Percentiles rank a stretch among this genome's conserved stretches.
Conservation (phyloP, 2,113 vertebrate species). For the Ardeotis arabs region DNA sequence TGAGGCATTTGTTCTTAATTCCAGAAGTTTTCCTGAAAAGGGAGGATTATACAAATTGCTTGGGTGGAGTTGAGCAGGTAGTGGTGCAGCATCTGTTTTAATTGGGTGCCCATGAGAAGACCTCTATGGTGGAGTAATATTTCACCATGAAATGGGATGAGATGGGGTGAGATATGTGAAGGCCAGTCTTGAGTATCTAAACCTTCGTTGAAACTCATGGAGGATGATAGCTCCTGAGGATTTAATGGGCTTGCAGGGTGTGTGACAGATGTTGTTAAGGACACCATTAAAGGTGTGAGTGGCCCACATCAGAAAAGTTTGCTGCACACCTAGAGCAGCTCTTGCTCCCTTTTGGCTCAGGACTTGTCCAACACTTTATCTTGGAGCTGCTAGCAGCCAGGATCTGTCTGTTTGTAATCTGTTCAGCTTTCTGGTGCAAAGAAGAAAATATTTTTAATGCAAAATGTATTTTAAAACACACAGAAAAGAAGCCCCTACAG, state of each 20-base stretch:
- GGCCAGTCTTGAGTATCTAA: background rate
- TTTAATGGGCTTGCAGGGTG: background rate
- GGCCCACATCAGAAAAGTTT: fast-evolving
- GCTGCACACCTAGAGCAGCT: background rate
- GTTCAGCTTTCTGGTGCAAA: background rate
- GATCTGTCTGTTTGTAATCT: background rate
- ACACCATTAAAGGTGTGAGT: background rate
- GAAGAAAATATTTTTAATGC: conserved; percentile 4
- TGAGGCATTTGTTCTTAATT: background rate
- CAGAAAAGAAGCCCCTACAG: background rate
- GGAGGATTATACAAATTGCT: background rate
- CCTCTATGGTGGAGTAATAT: background rate
- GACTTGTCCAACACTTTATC: fast-evolving
- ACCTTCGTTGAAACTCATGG: background rate
- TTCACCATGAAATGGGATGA: background rate
- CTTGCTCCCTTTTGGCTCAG: background rate
- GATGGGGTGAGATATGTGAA: fast-evolving
- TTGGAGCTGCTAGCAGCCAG: background rate
- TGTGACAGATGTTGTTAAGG: background rate
- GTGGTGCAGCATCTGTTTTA: fast-evolving
- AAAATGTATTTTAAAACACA: background rate
- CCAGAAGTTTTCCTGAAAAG: background rate
- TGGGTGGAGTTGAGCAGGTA: background rate
- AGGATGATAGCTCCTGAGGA: background rate
- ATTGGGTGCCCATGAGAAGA: background rate